Conservation (phyloP, 2,113 vertebrate species). For the Menura novaehollandiae region DNA sequence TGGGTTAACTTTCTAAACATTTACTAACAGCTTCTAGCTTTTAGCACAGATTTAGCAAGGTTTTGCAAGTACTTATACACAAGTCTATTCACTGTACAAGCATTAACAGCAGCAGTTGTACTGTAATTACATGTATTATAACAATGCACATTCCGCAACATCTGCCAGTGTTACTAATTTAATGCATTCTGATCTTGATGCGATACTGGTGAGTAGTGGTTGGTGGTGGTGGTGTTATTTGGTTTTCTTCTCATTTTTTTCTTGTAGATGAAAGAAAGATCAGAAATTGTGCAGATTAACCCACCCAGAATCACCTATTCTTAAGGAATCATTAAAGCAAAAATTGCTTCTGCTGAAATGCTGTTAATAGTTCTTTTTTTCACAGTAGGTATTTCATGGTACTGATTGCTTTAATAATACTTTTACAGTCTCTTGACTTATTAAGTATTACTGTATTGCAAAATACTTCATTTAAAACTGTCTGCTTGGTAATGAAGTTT, state of each 20-base stretch:
- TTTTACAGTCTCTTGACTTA: constrained; percentile 49
- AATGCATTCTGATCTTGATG: neutral
- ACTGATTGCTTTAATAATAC: constrained; percentile 56
- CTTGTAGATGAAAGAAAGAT: constrained; percentile 12
- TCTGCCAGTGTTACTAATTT: constrained; percentile 8
- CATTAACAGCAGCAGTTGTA: neutral
- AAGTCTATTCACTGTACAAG: constrained; percentile 2
- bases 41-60: constrained; percentile 5
- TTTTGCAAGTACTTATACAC: constrained; percentile 13
- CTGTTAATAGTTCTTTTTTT: constrained; percentile 10
- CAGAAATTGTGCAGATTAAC: constrained; percentile 60
- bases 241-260: neutral
- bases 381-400: constrained; percentile 49
- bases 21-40: constrained; percentile 2
- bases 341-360: constrained; percentile 61
- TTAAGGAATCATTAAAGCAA: constrained; percentile 59
- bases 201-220: neutral
- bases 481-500: constrained; percentile 45
- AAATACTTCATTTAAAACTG: constrained; percentile 49
- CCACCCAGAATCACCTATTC: constrained; percentile 29
- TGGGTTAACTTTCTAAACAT: constrained; percentile 50
- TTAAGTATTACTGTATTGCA: constrained; percentile 39
- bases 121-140: constrained; percentile 32
- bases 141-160: constrained; percentile 8
- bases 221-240: neutral